A percentile compares a stretch with the other conserved stretches of the same genome.
phyloP scores from a whole-genome alignment of 2,113 vertebrate genomes.

The Melanocharis versteri region DNA sequence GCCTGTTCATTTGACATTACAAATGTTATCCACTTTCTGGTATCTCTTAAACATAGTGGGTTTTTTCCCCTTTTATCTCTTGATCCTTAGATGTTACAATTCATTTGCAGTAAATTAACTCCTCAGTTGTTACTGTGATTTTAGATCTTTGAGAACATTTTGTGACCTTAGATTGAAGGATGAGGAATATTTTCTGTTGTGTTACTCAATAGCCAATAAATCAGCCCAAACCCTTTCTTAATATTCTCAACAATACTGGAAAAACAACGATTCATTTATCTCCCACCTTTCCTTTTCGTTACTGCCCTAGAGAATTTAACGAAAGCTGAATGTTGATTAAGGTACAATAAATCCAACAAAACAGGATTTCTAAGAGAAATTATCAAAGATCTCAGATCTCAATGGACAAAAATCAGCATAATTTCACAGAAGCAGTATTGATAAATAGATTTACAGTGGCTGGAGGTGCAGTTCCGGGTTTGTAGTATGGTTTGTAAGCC shows the following conservation, averaged over 20 bases:
- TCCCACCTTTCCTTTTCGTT: not conserved
- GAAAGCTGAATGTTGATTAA: not conserved
- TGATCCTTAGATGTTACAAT: not conserved
- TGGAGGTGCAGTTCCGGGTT: not conserved
- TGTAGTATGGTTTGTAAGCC: not conserved
- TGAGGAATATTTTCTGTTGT: not conserved
- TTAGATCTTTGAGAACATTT: not conserved
- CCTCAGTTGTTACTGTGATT: not conserved
- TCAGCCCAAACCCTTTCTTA: not conserved
- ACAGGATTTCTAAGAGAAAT: not conserved
- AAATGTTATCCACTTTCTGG: not conserved
- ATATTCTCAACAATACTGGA: not conserved
- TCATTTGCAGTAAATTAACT: not conserved
- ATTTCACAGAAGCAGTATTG: not conserved
- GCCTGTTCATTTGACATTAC: not conserved
- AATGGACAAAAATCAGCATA: not conserved
- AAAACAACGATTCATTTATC: not conserved
- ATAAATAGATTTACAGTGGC: not conserved
- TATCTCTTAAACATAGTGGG: not conserved
- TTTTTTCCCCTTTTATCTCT: not conserved
- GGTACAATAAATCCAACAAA: not conserved
- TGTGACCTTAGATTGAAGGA: not conserved
- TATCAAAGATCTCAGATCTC: not conserved
- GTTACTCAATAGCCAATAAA: not conserved
- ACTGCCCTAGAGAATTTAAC: not conserved